Evolutionary conservation across 2,888 invertebrate species (phyloP), one percentile per base, ranked within the genome.

Genomic region (Brachypalpus laphriformis): DNA sequence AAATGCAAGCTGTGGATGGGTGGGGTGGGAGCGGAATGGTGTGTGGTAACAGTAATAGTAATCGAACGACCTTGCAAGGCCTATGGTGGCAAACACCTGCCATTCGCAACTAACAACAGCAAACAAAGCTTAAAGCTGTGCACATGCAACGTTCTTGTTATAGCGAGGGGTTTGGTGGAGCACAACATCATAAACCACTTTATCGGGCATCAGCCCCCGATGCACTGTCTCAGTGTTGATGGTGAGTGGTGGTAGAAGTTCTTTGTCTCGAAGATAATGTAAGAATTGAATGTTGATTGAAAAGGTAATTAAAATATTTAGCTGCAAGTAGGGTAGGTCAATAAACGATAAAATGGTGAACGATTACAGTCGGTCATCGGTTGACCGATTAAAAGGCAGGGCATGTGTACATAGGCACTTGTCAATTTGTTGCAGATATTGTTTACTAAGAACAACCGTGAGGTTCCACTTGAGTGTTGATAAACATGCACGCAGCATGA

Each of bases 51-150:
- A 71, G 71, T 31, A 66, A 34, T 25, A 42, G 37, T 9, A 81
- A 65, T 57, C 25, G 20, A 77, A 77, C 77, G 82, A 82, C 82
- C 82, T 82, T 82, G 82, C 82, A 82, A 82, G 82, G 82, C 77
- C 76, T 82, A 66, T 56, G 49, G 49, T 16, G 37, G 70, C 37
- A 82, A 75, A 76, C 76, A 82, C 82, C 82, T 76, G 76, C 75
- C 61, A 70, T 68, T 81, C 49, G 51, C 9, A 59, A 11, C 45
- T 16, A 47, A 49, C 54, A 34, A 51, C 22, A 22, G 40, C 16
- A 40, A 34, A 31, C 59, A 61, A 45, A 74, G 63, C 59, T 74
- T 22, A 8, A 57, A 45, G 28, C 28, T 61, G 18, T 37, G 16
- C 47, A 25, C 2, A 40, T 16, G 51, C 18, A 42, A 20, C 7